Conservation (phyloP, 1,140 invertebrate species). For the Portunus trituberculatus region DNA sequence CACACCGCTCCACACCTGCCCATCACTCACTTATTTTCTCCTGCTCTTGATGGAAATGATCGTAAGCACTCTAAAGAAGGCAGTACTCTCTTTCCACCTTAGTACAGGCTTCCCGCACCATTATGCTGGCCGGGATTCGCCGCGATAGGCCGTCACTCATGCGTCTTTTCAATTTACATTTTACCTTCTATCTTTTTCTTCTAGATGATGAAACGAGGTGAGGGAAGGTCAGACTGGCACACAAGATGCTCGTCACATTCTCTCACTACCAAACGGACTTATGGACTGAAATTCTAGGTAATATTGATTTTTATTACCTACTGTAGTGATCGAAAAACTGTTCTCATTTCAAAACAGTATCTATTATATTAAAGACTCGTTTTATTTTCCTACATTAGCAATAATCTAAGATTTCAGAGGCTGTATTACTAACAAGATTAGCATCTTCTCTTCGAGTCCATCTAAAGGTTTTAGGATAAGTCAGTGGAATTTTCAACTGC, state of each 20-base stretch:
- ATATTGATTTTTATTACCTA: neutral
- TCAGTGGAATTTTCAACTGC: too few species aligned
- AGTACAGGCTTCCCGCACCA: neutral
- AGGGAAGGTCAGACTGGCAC: neutral
- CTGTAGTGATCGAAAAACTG: too few species aligned
- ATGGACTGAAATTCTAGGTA: neutral
- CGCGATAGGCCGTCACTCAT: neutral
- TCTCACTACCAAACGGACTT: too few species aligned
- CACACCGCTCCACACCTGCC: neutral
- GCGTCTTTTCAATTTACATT: conserved; percentile 5
- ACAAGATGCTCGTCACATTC: neutral
- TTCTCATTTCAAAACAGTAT: too few species aligned
- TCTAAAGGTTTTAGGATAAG: too few species aligned
- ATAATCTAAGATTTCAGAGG: too few species aligned
- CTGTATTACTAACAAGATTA: too few species aligned
- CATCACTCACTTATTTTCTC: conserved; percentile 16
- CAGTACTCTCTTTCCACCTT: neutral
- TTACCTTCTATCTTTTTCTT: neutral
- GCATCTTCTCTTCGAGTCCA: too few species aligned
- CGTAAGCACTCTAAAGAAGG: neutral
- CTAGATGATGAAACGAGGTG: neutral
- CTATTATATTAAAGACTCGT: too few species aligned
- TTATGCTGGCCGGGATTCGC: neutral
- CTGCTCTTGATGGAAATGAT: neutral
- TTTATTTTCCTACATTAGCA: too few species aligned